Percentiles rank a stretch among this genome's conserved stretches.
phyloP scores from a whole-genome alignment of 2,797 vertebrate genomes.

The Rhabdomys pumilio region DNA sequence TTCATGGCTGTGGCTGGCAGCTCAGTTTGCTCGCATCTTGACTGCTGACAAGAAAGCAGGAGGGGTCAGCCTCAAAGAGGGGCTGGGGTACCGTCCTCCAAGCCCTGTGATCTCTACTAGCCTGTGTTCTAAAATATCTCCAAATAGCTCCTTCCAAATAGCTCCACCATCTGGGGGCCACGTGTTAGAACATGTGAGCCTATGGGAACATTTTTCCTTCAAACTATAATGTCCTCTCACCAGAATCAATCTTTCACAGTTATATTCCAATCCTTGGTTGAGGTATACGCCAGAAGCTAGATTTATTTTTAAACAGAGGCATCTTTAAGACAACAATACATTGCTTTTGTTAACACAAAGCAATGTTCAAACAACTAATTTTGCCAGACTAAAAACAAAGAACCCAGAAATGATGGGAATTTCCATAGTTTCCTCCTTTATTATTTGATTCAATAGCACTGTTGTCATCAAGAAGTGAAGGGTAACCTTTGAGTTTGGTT shows the following conservation, averaged over 20 bases:
- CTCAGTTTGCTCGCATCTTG: neutral
- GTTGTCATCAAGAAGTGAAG: slow-evolving; percentile 94
- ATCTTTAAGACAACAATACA: slow-evolving; percentile 81
- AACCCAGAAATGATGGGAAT: slow-evolving; percentile 84
- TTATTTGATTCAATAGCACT: slow-evolving; percentile 92
- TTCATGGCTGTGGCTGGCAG: neutral
- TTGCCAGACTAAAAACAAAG: slow-evolving; percentile 88
- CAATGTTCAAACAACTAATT: slow-evolving; percentile 89
- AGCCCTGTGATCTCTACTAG: neutral
- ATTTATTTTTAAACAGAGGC: slow-evolving; percentile 76
- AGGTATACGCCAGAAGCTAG: slow-evolving; percentile 41
- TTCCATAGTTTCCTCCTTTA: slow-evolving; percentile 84
- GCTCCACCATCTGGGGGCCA: neutral
- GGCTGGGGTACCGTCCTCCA: neutral
- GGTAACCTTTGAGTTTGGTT: slow-evolving; percentile 92
- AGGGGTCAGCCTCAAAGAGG: neutral
- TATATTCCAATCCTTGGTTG: slow-evolving; percentile 70
- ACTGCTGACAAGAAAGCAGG: neutral
- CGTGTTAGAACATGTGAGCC: neutral
- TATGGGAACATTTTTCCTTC: neutral
- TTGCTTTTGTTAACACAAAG: slow-evolving; percentile 78
- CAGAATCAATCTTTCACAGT: neutral
- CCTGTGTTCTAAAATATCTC: neutral
- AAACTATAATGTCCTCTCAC: neutral
- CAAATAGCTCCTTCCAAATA: neutral